Percentiles rank a stretch among this genome's conserved stretches.
Conservation (phyloP, 92 coral and sea anemone species). For the Zoanthus sociatus region DNA sequence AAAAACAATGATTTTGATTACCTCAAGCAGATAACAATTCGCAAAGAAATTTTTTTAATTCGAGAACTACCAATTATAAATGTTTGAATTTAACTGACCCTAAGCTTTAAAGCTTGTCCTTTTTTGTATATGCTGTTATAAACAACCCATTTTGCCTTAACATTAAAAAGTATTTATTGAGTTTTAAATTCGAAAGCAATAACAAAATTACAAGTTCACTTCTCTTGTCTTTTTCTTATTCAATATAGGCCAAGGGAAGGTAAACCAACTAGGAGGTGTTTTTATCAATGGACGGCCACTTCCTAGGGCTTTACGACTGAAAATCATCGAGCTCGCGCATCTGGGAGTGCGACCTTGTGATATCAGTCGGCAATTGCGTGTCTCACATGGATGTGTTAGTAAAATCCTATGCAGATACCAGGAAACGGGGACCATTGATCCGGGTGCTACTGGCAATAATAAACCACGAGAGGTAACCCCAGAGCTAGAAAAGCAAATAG, state of each 20-base stretch:
- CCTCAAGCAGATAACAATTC: no score
- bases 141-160: neutral
- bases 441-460: slow-evolving; percentile 82
- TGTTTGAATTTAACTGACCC: no score
- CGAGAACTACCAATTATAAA: no score
- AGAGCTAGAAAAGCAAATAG: slow-evolving; percentile 90
- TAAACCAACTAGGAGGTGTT: slow-evolving; percentile 97
- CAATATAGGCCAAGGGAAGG: slow-evolving; percentile 90
- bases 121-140: neutral
- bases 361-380: slow-evolving; percentile 97
- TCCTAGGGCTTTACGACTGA: slow-evolving; percentile 84
- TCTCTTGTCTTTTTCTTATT: neutral
- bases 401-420: slow-evolving; percentile 96
- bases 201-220: neutral
- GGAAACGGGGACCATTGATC: slow-evolving; percentile 96
- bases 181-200: neutral
- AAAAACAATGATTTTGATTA: no score
- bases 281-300: slow-evolving; percentile 97
- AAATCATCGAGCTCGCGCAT: slow-evolving; percentile 94
- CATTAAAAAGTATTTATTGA: neutral
- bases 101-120: neutral
- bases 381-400: slow-evolving; percentile 98
- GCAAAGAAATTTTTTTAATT: no score
- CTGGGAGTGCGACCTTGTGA: slow-evolving; percentile 98
- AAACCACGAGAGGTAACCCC: slow-evolving; percentile 92